Conservation (phyloP, 1,140 invertebrate species). For the Laupala kohalensis region DNA sequence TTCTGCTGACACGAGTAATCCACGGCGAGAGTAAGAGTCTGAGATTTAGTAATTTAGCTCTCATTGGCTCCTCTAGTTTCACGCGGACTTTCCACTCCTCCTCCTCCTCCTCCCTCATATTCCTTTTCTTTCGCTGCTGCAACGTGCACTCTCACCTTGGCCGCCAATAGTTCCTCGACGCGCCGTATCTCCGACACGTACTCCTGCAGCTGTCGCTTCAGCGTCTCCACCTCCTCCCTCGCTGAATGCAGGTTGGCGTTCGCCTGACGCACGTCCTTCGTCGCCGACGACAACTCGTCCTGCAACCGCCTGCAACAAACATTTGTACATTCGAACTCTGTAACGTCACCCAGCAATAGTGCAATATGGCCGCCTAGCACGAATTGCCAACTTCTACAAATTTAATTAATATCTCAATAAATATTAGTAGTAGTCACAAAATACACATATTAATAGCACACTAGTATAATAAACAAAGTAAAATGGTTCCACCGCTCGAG, state of each 20-base stretch:
- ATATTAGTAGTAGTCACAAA: no score
- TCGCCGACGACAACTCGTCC: slow-evolving; percentile 41
- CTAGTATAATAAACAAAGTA: not conserved
- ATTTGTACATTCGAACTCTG: no score
- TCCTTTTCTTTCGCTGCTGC: no score
- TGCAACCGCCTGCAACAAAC: slow-evolving; percentile 38
- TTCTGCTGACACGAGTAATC: no score
- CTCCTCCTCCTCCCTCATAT: no score
- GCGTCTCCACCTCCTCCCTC: slow-evolving; percentile 45
- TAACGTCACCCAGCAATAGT: slow-evolving; percentile 29
- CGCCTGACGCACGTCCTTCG: slow-evolving; percentile 32
- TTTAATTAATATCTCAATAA: no score
- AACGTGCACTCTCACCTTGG: slow-evolving; percentile 35
- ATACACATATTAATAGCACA: not conserved
- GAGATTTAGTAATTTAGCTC: no score
- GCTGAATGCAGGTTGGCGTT: slow-evolving; percentile 45
- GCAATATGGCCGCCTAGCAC: not conserved
- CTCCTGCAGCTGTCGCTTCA: slow-evolving; percentile 55
- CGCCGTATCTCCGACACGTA: slow-evolving; percentile 56
- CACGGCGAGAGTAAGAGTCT: no score
- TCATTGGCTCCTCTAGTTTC: no score
- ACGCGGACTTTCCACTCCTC: no score
- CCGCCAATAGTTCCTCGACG: slow-evolving; percentile 49
- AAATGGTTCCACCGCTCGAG: no score
- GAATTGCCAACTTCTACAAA: no score